These are phyloP conservation scores for Linepithema humile DNA, from an alignment of 1,140 invertebrate species.

Conservation along the genomic window DNA sequence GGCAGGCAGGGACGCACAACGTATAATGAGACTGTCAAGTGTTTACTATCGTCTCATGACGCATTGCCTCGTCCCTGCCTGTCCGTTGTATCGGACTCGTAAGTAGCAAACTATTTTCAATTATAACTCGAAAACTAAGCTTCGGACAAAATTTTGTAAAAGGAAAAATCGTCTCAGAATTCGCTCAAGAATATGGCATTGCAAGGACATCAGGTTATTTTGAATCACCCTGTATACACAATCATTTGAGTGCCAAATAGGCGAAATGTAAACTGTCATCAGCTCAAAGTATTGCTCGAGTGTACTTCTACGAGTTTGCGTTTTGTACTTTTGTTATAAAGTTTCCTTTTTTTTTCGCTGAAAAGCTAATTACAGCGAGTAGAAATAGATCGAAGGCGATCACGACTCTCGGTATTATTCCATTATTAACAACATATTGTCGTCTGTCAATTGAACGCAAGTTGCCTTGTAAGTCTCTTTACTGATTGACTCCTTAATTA, in stretches of 20 bases:
- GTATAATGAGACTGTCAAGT: too few species aligned
- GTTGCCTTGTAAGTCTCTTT: background rate
- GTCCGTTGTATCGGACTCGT: too few species aligned
- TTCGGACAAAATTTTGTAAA: too few species aligned
- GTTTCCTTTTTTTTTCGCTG: background rate
- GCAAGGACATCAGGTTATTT: too few species aligned
- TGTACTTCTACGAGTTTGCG: background rate
- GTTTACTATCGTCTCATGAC: too few species aligned
- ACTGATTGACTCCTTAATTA: constrained; percentile 39
- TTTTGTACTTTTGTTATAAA: background rate
- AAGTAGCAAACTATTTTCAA: too few species aligned
- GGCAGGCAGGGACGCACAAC: too few species aligned
- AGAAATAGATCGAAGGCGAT: background rate
- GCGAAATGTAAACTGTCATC: background rate
- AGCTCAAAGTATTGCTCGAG: background rate
- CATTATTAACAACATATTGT: constrained; percentile 47
- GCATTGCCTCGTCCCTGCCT: too few species aligned
- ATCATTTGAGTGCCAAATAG: background rate
- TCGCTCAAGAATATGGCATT: too few species aligned
- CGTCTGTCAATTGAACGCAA: background rate
- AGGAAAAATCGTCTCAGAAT: too few species aligned
- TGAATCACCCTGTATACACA: too few species aligned
- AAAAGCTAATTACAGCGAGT: background rate
- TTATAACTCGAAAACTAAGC: too few species aligned
- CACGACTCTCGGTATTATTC: constrained; percentile 56